phyloP scores from a whole-genome alignment of 2,113 vertebrate genomes.

The Sphyrna mokarran region DNA sequence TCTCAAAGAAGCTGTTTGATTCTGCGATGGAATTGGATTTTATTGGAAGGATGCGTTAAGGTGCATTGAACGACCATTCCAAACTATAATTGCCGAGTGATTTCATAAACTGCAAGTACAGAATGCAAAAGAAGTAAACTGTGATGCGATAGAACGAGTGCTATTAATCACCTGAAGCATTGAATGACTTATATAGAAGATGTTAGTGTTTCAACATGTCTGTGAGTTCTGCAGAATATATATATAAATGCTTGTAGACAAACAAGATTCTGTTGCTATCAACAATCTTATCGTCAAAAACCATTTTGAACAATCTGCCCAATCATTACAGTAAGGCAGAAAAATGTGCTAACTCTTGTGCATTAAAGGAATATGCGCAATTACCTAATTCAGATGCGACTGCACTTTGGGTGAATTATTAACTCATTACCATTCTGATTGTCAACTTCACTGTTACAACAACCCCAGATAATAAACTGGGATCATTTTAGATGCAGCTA shows the following conservation, averaged over 20 bases:
- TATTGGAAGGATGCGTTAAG: background rate
- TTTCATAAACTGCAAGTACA: background rate
- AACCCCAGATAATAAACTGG: background rate
- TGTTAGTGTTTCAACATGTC: conserved; percentile 9
- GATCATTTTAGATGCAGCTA: background rate
- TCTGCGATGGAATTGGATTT: background rate
- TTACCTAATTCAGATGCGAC: background rate
- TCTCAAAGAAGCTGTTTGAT: background rate
- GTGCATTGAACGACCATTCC: background rate
- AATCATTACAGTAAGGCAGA: background rate
- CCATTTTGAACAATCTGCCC: background rate
- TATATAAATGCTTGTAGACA: background rate
- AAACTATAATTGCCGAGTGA: background rate
- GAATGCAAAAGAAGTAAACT: background rate
- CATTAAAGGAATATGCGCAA: background rate
- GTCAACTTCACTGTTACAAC: background rate
- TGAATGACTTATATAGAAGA: background rate
- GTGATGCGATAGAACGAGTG: background rate
- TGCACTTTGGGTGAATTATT: background rate
- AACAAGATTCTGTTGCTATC: background rate
- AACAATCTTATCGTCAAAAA: background rate
- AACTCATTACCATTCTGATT: background rate
- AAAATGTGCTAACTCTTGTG: background rate
- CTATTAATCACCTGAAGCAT: background rate
- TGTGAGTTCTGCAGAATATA: background rate